A percentile compares a stretch with the other conserved stretches of the same genome.
Conservation (phyloP, 1,140 invertebrate species). For the Drosophila lacertosa region DNA sequence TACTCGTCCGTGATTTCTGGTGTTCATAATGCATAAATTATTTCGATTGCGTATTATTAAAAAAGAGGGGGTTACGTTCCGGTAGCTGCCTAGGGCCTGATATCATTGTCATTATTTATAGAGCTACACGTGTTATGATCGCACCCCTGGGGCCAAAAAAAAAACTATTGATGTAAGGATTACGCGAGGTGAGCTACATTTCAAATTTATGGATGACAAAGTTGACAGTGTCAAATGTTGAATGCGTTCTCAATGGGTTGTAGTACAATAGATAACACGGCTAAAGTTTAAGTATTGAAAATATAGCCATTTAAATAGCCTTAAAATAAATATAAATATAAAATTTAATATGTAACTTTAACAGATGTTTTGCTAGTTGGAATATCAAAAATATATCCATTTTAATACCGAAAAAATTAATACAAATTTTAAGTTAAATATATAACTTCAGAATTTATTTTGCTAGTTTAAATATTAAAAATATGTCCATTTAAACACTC, state of each 20-base stretch:
- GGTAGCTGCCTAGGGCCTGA: slow-evolving; percentile 40
- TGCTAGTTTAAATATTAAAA: no score
- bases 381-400: no score
- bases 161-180: slow-evolving; percentile 35
- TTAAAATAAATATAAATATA: no score
- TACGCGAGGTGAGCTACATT: slow-evolving; percentile 41
- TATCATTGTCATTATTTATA: slow-evolving; percentile 64
- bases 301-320: no score
- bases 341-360: no score
- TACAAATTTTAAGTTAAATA: no score
- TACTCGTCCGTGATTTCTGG: slow-evolving; percentile 13
- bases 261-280: slow-evolving; percentile 1
- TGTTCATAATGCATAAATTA: slow-evolving; percentile 79
- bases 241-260: slow-evolving; percentile 20
- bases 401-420: no score
- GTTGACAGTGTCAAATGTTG: slow-evolving; percentile 35
- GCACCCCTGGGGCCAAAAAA: slow-evolving; percentile 64
- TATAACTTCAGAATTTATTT: no score
- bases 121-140: slow-evolving; percentile 72
- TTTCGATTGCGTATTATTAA: slow-evolving; percentile 68
- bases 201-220: slow-evolving; percentile 40
- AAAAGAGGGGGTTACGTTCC: slow-evolving; percentile 17
- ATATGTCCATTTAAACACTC: no score
- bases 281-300: no score
- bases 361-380: no score